phyloP scores from a whole-genome alignment of 2,113 vertebrate genomes.

The Diphyllodes magnificus region DNA sequence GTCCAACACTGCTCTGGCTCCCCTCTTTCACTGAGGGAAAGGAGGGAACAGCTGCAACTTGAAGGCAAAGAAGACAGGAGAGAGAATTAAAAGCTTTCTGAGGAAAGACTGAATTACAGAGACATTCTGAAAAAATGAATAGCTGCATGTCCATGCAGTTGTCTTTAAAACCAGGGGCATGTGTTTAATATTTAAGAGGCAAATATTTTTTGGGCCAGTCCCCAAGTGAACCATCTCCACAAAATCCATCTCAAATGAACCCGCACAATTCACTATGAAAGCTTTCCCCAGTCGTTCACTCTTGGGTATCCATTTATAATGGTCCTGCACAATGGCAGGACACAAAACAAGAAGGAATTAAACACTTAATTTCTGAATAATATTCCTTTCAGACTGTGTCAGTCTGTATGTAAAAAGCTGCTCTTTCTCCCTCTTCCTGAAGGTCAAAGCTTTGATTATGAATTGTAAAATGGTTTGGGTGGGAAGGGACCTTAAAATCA shows the following conservation, averaged over 20 bases:
- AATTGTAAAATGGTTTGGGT: not conserved
- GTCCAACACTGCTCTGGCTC: fast-evolving
- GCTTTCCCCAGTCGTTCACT: not conserved
- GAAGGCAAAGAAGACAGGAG: not conserved
- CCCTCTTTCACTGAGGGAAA: not conserved
- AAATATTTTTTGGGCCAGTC: not conserved
- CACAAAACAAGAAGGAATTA: not conserved
- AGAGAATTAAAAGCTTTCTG: not conserved
- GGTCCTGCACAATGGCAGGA: not conserved
- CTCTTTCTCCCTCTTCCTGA: not conserved
- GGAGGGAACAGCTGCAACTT: not conserved
- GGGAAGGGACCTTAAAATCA: not conserved
- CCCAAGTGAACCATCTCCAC: not conserved
- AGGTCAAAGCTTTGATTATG: not conserved
- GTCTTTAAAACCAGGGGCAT: not conserved
- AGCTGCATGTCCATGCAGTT: not conserved
- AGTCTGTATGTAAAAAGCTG: not conserved
- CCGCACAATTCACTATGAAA: not conserved
- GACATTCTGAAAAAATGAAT: not conserved
- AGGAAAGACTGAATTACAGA: not conserved
- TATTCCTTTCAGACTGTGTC: not conserved
- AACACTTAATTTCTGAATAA: not conserved
- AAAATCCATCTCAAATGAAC: not conserved
- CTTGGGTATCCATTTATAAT: not conserved
- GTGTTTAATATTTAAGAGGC: not conserved